Conservation (phyloP, 2,888 invertebrate genomes). For the Lepetodrilus schrolli region DNA sequence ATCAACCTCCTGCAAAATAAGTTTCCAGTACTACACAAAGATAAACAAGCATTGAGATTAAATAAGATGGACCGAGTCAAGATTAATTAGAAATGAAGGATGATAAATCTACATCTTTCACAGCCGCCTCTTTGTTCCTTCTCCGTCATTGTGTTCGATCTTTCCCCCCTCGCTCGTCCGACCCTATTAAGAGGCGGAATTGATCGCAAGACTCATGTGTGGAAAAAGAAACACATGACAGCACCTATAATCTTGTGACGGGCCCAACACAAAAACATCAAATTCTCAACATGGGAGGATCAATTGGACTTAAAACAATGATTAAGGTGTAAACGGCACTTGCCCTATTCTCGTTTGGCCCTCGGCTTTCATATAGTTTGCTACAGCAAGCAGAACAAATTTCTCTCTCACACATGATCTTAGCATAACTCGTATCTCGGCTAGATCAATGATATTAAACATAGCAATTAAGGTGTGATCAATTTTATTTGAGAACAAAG, state of each 20-base stretch:
- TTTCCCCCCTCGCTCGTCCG: background rate
- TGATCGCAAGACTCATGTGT: slow-evolving; percentile 7
- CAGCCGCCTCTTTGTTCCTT: background rate
- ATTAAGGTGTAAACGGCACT: slow-evolving; percentile 17
- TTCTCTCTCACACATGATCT: background rate
- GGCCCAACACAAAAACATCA: slow-evolving; percentile 3
- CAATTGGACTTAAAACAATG: slow-evolving; percentile 18
- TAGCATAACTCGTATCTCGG: background rate
- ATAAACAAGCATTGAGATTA: too few species aligned
- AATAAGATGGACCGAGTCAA: too few species aligned
- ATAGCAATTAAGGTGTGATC: slow-evolving; percentile 28
- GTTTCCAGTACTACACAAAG: too few species aligned
- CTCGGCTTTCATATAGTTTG: background rate
- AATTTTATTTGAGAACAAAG: slow-evolving; percentile 6
- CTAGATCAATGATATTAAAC: slow-evolving; percentile 25
- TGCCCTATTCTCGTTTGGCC: background rate
- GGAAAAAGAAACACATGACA: slow-evolving; percentile 30
- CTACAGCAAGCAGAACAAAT: background rate
- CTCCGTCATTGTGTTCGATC: background rate
- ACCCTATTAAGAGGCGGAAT: slow-evolving; percentile 8
- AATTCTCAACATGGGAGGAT: background rate
- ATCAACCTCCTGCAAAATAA: too few species aligned
- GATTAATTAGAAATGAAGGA: background rate
- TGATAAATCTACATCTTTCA: background rate
- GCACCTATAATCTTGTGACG: slow-evolving; percentile 23